These are phyloP conservation scores for Podotricha telesiphe DNA, from an alignment of 2,888 invertebrate genomes.

Conservation along the genomic window DNA sequence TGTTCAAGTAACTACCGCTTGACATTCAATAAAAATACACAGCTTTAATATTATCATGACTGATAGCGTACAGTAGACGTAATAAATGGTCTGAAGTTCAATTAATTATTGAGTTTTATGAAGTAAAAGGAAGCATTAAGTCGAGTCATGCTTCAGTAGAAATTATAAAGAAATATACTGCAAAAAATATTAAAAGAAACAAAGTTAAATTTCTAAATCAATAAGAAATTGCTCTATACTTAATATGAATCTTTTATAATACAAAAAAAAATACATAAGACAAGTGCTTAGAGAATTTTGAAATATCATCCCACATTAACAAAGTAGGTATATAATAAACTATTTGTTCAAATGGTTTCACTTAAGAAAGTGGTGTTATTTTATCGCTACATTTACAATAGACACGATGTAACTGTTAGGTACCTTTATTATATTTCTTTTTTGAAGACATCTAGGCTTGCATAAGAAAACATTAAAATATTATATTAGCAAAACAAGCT, in stretches of 20 bases:
- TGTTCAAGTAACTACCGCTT: neutral
- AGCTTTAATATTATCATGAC: neutral
- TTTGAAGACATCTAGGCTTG: neutral
- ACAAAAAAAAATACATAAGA: no score
- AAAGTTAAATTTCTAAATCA: no score
- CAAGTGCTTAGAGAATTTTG: neutral
- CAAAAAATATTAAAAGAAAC: no score
- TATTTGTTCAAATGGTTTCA: constrained; percentile 3
- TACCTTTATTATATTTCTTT: neutral
- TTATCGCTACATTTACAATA: neutral
- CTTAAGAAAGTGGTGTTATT: neutral
- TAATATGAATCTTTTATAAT: no score
- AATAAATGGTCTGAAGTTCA: neutral
- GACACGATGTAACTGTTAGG: neutral
- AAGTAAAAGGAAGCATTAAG: neutral
- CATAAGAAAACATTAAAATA: neutral
- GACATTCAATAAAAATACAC: constrained; percentile 7
- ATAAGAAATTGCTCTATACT: no score
- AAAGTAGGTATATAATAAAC: neutral
- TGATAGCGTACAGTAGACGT: neutral
- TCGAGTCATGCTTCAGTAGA: neutral
- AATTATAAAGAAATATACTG: neutral
- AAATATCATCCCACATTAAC: constrained; percentile 1
- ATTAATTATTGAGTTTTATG: neutral
- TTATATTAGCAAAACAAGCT: neutral